Evolutionary conservation across 2,113 vertebrate species (phyloP), one percentile per base, ranked within the genome.

Genomic region (Sander lucioperca): DNA sequence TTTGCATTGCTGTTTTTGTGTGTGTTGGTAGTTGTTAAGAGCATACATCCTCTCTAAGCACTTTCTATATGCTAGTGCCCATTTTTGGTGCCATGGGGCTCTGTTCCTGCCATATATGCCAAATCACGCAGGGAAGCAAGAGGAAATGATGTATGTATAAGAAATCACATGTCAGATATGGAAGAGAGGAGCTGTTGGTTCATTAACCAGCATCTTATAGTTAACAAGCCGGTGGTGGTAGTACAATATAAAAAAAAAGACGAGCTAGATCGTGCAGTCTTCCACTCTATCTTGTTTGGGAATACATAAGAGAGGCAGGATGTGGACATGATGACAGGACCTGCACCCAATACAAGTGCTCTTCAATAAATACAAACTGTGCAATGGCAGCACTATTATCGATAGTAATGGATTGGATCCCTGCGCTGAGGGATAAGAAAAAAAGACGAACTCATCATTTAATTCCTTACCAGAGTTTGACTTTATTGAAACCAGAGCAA

Each of bases 161-260:
- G 51, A 85, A 25, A 70, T 69, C 18, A 25, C 18, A 61, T 64
- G 62, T 47, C 54, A 33, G 27, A 79, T 72, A 61, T 78, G 68
- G 65, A 81, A 74, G 45, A 82, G 54, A 74, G 9, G 27, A 56
- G 80, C 48, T 71, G 70, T 19, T 72, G 77, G 74, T 74, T 87
- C 64, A 90, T 91, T 90, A 77, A 72, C 13, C 51, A 21, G 59
- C 59, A 54, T 67, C 56, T 68, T 65, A 62, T 47, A 63, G 71
- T 56, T 66, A 66, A 63, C 51, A 77, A 77, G 25, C 72, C 76
- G 74, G 67, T n/a, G n/a, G 65, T 13, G 36, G 51, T 23, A 33
- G 63, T 27, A 70, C 23, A 43, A 33, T 75, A 13, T 11, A 54
- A 43, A 74, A 62, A 47, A 47, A 48, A 64, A 43, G 62, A 64